Base-by-base conservation (phyloP, 1,140 invertebrate genomes). In the Ceratosolen solmsi region DNA sequence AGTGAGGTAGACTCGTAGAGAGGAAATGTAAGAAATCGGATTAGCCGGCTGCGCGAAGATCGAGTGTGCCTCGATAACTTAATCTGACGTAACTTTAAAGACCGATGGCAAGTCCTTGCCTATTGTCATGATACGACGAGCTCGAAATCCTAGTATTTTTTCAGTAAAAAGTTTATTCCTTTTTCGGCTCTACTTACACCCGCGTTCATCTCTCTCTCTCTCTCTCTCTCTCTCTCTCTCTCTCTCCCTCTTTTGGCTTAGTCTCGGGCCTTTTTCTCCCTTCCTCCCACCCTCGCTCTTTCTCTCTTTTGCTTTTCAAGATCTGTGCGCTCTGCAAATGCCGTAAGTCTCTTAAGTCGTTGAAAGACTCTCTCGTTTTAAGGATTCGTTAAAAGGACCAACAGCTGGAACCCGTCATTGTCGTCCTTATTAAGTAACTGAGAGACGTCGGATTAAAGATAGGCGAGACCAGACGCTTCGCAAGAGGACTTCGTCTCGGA, bases 371-470 rank as follows among this genome's bases (percentile, higher is more conserved):
- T 60, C 65, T 58, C 79, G 27, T 63, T 80, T 73, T 49, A 73
- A 73, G 68, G 68, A 60, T 70, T 73, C 70, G 70, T 80, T 80
- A 73, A 73, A 80, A 73, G 79, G 79, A 73, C 78, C 78, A 72
- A 72, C 79, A 73, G 79, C 78, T 79, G 78, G 65, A 79, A 25
- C 51, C 30, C n/a, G 27, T 49, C 79, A 73, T 73, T 73, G 79
- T 80, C 79, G 79, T 63, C 17, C 78, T 71, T 79, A 80, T 80
- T 72, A 80, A 80, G 79, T 73, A 73, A 80, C 78, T 79, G 49
- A n/a, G 77, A 79, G 68, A 72, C 78, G 68, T 60, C 74, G 74
- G 74, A 76, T 76, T 76, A 76, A 76, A 30, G 30, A 38, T 60
- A 41, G 20, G 22, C 73, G 46, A 33, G 27, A 49, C 2, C 27